Base-by-base conservation (phyloP, 1,140 invertebrate genomes). In the Hestina assimilis region DNA sequence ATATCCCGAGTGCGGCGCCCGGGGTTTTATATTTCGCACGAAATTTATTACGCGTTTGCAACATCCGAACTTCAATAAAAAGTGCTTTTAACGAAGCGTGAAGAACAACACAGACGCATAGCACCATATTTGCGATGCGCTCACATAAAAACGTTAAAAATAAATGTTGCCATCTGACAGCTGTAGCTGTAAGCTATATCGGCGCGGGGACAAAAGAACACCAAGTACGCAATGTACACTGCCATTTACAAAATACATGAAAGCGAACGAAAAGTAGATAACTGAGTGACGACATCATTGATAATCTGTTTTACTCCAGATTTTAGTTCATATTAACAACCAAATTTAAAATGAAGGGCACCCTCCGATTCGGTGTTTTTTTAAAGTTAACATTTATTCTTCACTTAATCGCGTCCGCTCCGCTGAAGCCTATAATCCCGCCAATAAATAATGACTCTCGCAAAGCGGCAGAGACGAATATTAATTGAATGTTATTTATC, bases 401-500 rank as follows among this genome's bases (percentile, higher is more conserved):
- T 15, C 29, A 38, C 12, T 21, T 12, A 24, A 23, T 31, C 29
- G 47, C 33, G 28, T 7, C 21, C 33, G 23, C 15, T 12, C 26
- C 21, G 11, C 29, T 21, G 26, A n/a, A n/a, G n/a, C n/a, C n/a
- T n/a, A n/a, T 21, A 17, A 48, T 28, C 28, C 29, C 29, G 19
- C 15, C 46, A 7, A 11, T 50, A 50, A 50, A 40, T 19, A 40
- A 40, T 35, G 47, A 38, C 19, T 42, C 46, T 20, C 46, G 47
- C 46, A 28, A 45, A 45, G 24, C 43, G 43, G 24, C 26, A 12
- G 31, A 38, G 47, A 50, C 47, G 47, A 50, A 26, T 50, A 50
- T 50, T 50, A 50, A 50, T 50, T 50, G 47, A 38, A 50, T 38
- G 31, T 38, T 38, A 50, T 50, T 38, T 50, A 50, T 50, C 21